Conservation (phyloP, 1,140 invertebrate species). For the Melipona quadrifasciata region DNA sequence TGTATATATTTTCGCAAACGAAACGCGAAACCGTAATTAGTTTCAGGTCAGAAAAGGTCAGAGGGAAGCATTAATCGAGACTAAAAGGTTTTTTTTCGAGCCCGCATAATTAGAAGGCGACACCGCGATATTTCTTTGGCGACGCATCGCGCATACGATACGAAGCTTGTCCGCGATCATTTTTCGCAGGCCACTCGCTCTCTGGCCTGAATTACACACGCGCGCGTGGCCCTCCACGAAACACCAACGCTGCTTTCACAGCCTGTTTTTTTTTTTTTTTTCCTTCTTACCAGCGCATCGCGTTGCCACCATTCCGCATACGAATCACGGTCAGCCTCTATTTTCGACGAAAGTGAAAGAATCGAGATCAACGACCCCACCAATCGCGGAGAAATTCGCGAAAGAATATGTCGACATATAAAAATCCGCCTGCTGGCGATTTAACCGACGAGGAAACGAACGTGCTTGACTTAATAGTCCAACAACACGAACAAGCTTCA, state of each 20-base stretch:
- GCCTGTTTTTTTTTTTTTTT: slow-evolving; percentile 20
- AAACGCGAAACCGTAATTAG: slow-evolving; percentile 26
- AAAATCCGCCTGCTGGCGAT: neutral
- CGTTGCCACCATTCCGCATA: neutral
- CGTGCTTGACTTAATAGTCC: neutral
- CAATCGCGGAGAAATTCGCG: slow-evolving; percentile 46
- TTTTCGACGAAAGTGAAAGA: slow-evolving; percentile 63
- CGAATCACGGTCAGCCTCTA: slow-evolving; percentile 44
- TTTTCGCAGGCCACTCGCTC: slow-evolving; percentile 47
- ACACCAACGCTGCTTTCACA: slow-evolving; percentile 31
- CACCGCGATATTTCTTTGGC: slow-evolving; percentile 40
- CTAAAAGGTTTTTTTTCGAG: slow-evolving; percentile 33
- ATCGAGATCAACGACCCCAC: slow-evolving; percentile 35
- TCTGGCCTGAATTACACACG: slow-evolving; percentile 4
- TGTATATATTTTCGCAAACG: neutral
- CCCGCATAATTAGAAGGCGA: slow-evolving; percentile 48
- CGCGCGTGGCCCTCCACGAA: slow-evolving; percentile 6
- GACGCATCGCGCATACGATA: slow-evolving; percentile 46
- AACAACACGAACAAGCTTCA: slow-evolving; percentile 6
- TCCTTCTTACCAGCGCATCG: slow-evolving; percentile 4
- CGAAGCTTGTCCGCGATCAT: slow-evolving; percentile 36
- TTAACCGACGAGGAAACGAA: neutral
- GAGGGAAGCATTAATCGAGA: slow-evolving; percentile 6
- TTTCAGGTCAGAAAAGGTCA: neutral
- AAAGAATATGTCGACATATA: slow-evolving; percentile 30